These are phyloP conservation scores for Xenopus borealis DNA, from an alignment of 2,113 vertebrate species.

Conservation along the genomic window DNA sequence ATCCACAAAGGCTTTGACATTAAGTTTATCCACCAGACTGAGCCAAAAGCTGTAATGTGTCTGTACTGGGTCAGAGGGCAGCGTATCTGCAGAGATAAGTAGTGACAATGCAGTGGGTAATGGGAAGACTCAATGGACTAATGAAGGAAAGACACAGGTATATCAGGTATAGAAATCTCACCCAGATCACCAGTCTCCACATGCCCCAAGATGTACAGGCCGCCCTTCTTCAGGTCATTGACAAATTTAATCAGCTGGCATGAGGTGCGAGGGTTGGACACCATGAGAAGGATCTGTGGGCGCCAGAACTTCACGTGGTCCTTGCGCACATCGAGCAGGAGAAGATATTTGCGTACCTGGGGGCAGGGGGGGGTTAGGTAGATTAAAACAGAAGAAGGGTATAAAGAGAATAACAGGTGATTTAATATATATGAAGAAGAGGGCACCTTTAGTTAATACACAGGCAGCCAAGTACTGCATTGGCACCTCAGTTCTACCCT, in stretches of 20 bases:
- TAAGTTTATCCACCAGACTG: slow-evolving; percentile 81
- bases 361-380: not conserved
- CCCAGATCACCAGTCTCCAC: slow-evolving; percentile 79
- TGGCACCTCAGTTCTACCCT: too few relatives aligned
- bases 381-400: not conserved
- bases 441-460: too few relatives aligned
- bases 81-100: slow-evolving; percentile 54
- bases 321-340: slow-evolving; percentile 77
- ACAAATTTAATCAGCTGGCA: slow-evolving; percentile 76
- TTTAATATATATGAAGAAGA: too few relatives aligned
- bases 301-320: slow-evolving; percentile 83
- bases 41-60: slow-evolving; percentile 85
- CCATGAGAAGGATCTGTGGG: slow-evolving; percentile 77
- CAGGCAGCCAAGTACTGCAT: too few relatives aligned
- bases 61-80: slow-evolving; percentile 81
- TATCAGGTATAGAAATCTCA: slow-evolving; percentile 48
- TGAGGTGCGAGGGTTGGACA: slow-evolving; percentile 75
- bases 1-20: slow-evolving; percentile 87
- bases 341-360: slow-evolving; percentile 76
- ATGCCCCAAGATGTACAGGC: slow-evolving; percentile 74
- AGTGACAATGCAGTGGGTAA: too few relatives aligned
- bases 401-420: not conserved
- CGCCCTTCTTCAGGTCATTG: slow-evolving; percentile 80
- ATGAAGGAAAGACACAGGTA: too few relatives aligned
- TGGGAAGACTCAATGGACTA: too few relatives aligned